Conservation (phyloP, 2,888 invertebrate species). For the Auanema freiburgensis region DNA sequence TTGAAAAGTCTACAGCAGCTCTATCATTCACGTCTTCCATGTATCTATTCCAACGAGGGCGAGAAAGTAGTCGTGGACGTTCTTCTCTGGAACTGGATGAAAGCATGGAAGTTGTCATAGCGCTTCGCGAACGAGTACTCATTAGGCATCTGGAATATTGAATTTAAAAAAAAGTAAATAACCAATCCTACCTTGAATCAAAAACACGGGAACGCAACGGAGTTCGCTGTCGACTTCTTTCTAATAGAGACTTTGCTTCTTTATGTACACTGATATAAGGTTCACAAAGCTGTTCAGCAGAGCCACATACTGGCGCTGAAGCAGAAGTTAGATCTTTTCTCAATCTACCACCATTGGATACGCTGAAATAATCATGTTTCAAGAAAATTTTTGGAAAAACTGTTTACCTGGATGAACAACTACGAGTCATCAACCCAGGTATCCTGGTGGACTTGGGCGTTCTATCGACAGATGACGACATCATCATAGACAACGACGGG, state of each 20-base stretch:
- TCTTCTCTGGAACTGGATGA: too few species aligned
- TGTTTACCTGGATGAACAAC: slow-evolving; percentile 16
- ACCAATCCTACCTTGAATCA: slow-evolving; percentile 25
- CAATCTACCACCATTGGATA: neutral
- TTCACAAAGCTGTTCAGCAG: slow-evolving; percentile 34
- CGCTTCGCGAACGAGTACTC: too few species aligned
- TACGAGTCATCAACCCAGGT: slow-evolving; percentile 37
- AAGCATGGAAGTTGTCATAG: too few species aligned
- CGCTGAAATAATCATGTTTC: neutral
- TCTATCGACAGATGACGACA: slow-evolving; percentile 20
- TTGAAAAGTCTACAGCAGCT: too few species aligned
- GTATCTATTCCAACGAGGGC: too few species aligned
- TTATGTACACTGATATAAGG: slow-evolving; percentile 12
- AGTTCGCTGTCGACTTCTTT: slow-evolving; percentile 28
- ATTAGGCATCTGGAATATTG: too few species aligned
- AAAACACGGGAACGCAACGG: slow-evolving; percentile 24
- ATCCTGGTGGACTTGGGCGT: slow-evolving; percentile 25
- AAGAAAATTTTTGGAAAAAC: slow-evolving; percentile 10
- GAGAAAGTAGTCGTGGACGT: too few species aligned
- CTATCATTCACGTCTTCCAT: too few species aligned
- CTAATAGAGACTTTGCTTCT: slow-evolving; percentile 26
- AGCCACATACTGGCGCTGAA: slow-evolving; percentile 21
- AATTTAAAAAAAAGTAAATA: too few species aligned
- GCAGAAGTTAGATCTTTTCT: slow-evolving; percentile 12
- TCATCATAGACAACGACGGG: slow-evolving; percentile 20